Percentiles rank a stretch among this genome's conserved stretches.
Evolutionary conservation across 2,888 invertebrate genomes (phyloP).

Genomic region (Drosophila robusta): DNA sequence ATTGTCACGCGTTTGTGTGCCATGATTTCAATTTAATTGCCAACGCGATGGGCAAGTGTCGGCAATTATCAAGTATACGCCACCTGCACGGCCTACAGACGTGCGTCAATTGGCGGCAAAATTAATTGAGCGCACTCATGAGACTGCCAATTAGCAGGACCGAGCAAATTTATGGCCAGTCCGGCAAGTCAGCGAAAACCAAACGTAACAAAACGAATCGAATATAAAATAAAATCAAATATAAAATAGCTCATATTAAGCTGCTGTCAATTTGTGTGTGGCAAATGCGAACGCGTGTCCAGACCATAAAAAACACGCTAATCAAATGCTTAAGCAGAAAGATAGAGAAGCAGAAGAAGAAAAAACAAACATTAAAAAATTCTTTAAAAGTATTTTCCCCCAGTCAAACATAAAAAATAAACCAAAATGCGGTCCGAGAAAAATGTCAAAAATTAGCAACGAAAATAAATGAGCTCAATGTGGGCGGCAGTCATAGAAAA

Average conservation of each 20-base stretch:
- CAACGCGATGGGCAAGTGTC: conserved; percentile 63
- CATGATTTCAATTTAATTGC: conserved; percentile 65
- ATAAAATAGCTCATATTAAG: conserved; percentile 44
- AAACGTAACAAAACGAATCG: conserved; percentile 21
- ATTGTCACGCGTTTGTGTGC: conserved; percentile 14
- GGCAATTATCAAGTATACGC: conserved; percentile 78
- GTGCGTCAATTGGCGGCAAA: conserved; percentile 71
- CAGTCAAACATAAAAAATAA: conserved; percentile 23
- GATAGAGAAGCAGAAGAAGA: conserved; percentile 1
- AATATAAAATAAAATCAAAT: conserved; percentile 22
- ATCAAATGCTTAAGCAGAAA: conserved; percentile 48
- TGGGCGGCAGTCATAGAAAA: conserved; percentile 16
- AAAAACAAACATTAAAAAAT: conserved; percentile 1
- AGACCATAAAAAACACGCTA: conserved; percentile 66
- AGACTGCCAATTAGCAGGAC: conserved; percentile 71
- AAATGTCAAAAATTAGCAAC: conserved; percentile 78
- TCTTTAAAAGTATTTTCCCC: conserved; percentile 40
- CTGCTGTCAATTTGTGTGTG: conserved; percentile 42
- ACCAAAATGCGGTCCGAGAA: conserved; percentile 26
- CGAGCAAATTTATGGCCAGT: conserved; percentile 63
- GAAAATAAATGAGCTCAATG: conserved; percentile 70
- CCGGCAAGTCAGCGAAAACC: neutral
- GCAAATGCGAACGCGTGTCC: conserved; percentile 65
- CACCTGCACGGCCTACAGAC: conserved; percentile 56
- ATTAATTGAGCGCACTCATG: conserved; percentile 76